Evolutionary conservation across 2,113 vertebrate genomes (phyloP), one percentile per base, ranked within the genome.

Genomic region (Notiomystis cincta): DNA sequence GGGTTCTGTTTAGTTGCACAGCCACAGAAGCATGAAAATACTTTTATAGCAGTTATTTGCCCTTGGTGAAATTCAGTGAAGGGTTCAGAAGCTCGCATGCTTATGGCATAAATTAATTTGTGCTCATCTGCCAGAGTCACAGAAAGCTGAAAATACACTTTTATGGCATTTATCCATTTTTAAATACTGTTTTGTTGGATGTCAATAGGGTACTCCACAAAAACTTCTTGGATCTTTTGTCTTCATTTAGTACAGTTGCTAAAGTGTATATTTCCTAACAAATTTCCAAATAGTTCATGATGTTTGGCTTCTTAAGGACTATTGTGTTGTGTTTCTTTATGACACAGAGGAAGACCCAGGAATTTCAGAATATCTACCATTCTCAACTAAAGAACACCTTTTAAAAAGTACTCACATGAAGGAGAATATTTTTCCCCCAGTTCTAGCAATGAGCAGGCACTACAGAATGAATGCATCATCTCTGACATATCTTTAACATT

Each of bases 61-160:
- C 62, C 33, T 56, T 71, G 60, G 76, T 91, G 72, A 96, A 91
- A 95, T 80, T 96, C 71, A 89, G 21, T 89, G 79, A 86, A 93
- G 35, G 51, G 77, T 82, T 92, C 66, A 87, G 66, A 89, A 70
- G 37, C 54, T 80, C 90, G 18, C 15, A 79, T 66, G 61, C 42
- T 91, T 85, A 65, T 35, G 88, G 78, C 37, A 93, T 80, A 89
- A 93, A 87, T 37, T 96, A 96, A 82, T 73, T 84, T 92, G 3
- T 90, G 25, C 31, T 89, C 48, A 87, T 93, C 79, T 91, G 64
- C 44, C 57, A 92, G 89, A 95, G 62, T 78, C 25, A 78, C 13
- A 71, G 27, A 50, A 91, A 90, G 30, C 21, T 73, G 66, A 90
- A 94, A 93, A 93, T 28, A 87, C 28, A 87, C 21, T 91, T 94